Conservation (phyloP, 2,113 vertebrate species). For the Prochilodus magdalenae region DNA sequence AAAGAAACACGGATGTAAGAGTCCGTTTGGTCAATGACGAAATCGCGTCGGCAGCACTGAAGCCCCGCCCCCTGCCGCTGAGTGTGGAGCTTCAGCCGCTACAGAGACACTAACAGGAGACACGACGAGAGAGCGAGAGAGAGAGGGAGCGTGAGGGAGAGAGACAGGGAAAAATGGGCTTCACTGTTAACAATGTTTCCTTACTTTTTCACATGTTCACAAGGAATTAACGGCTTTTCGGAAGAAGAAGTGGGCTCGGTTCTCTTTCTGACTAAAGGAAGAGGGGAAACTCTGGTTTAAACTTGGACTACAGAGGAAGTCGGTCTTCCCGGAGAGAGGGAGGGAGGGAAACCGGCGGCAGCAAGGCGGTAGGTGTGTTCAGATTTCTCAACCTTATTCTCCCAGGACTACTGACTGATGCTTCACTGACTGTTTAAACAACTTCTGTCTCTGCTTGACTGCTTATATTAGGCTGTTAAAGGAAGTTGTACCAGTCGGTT, state of each 20-base stretch:
- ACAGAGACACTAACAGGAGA: not conserved
- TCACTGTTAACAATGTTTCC: not conserved
- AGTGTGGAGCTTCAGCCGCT: not conserved
- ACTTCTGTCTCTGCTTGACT: not conserved
- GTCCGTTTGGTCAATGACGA: not conserved
- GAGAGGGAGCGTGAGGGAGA: not conserved
- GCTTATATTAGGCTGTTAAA: not conserved
- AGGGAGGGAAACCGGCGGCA: not conserved
- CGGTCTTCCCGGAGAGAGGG: not conserved
- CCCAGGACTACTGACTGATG: not conserved
- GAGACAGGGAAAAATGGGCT: not conserved
- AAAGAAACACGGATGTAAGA: too few relatives aligned
- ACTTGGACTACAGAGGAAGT: not conserved
- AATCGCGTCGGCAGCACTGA: not conserved
- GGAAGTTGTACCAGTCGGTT: too few relatives aligned
- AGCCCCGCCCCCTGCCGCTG: constrained; percentile 14
- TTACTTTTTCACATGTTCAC: not conserved
- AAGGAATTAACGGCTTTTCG: not conserved
- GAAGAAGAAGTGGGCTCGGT: not conserved
- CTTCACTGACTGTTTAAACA: not conserved
- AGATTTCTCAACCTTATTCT: not conserved
- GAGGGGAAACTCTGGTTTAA: not conserved
- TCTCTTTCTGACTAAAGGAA: not conserved
- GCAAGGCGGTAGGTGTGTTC: not conserved
- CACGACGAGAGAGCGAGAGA: not conserved